These are phyloP conservation scores for Xylota segnis DNA, from an alignment of 2,888 invertebrate genomes.

Conservation along the genomic window DNA sequence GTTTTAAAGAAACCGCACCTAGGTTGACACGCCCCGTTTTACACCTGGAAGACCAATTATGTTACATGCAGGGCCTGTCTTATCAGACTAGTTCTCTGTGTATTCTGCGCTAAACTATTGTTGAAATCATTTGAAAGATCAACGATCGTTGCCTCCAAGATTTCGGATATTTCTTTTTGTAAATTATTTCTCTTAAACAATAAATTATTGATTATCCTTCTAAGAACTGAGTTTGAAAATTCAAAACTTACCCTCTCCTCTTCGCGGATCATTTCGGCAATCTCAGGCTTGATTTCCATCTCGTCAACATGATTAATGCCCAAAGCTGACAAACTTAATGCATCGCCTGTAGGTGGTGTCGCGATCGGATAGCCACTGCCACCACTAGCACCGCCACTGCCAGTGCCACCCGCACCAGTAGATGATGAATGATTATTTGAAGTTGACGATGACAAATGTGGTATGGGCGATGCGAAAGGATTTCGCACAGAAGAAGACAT, in stretches of 20 bases:
- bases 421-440: constrained; percentile 74
- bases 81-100: too few relatives aligned
- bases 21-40: too few relatives aligned
- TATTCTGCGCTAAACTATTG: too few relatives aligned
- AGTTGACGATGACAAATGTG: constrained; percentile 75
- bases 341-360: constrained; percentile 66
- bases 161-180: too few relatives aligned
- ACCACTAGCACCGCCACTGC: constrained; percentile 80
- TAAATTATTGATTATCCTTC: too few relatives aligned
- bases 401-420: constrained; percentile 81
- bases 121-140: too few relatives aligned
- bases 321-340: constrained; percentile 64
- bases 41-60: too few relatives aligned
- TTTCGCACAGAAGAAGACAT: constrained; percentile 81
- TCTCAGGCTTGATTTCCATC: constrained; percentile 96
- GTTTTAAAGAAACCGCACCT: too few relatives aligned
- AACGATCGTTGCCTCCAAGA: too few relatives aligned
- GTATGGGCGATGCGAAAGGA: constrained; percentile 83
- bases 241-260: constrained; percentile 94
- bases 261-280: constrained; percentile 98
- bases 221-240: too few relatives aligned
- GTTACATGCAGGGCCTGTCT: too few relatives aligned
- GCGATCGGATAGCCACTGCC: constrained; percentile 77
- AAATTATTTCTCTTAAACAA: too few relatives aligned
- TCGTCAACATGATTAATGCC: constrained; percentile 88